Base-by-base conservation (phyloP, 2,797 vertebrate genomes). In the Parotocinclus haroldoi region DNA sequence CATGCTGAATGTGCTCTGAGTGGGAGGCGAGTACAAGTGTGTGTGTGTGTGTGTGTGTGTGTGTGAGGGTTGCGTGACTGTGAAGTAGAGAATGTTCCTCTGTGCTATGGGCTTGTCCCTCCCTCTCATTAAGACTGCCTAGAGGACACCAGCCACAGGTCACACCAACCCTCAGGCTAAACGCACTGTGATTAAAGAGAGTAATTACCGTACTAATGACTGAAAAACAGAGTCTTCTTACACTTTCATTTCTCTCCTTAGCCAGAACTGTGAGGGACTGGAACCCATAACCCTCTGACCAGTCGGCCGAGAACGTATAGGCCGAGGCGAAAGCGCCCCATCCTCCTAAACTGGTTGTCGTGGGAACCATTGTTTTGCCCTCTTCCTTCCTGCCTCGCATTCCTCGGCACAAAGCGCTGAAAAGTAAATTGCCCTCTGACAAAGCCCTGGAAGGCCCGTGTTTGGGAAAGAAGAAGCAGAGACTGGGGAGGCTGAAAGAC, bases 401-500 rank as follows among this genome's bases (percentile, higher is more conserved):
- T 91, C 89, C 86, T 87, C 78, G 55, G 51, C 82, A 89, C 80
- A 83, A 85, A 79, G 82, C 64, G 87, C 83, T 88, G 90, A 90
- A 89, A 89, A 89, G 83, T 80, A 87, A 90, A 90, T 89, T 87
- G 83, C 84, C 81, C 81, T 84, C 81, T 75, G 76, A 89, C 87
- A 89, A 88, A 89, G 83, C 78, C 63, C 77, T 84, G 74, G 82
- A 75, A 63, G 77, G 85, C 82, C 54, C 73, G 69, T 79, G 82
- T 81, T 84, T 74, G 80, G 77, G 86, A 82, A 85, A 82, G 84
- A 78, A 81, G 78, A 73, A 38, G 58, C 56, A 11, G 83, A 82
- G 83, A 83, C 72, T 77, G 48, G 39, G 66, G 44, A 1, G 37
- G 71, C 74, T 88, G 86, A 87, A 85, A 87, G 86, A 87, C 71